Conservation (phyloP, 2,888 invertebrate genomes). For the Lycocerus yunnanus region DNA sequence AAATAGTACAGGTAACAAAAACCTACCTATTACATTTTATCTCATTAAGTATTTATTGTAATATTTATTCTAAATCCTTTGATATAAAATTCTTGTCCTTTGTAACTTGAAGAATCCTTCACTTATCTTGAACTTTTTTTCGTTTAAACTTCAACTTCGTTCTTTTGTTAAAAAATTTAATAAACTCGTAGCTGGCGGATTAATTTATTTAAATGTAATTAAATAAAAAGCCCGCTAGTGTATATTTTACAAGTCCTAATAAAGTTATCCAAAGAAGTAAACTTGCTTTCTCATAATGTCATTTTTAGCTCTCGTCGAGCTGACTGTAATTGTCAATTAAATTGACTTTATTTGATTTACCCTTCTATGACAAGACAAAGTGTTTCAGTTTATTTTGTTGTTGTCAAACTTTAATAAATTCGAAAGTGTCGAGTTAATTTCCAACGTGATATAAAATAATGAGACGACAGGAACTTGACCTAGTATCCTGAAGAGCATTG, state of each 20-base stretch:
- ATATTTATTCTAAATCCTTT: neutral
- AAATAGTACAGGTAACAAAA: too few relatives aligned
- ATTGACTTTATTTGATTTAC: neutral
- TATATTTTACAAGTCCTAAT: neutral
- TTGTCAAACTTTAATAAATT: neutral
- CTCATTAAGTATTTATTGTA: neutral
- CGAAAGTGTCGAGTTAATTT: neutral
- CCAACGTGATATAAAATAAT: neutral
- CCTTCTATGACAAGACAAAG: neutral
- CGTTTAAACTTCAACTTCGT: neutral
- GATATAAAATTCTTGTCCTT: too few relatives aligned
- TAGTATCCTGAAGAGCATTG: neutral
- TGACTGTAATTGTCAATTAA: neutral
- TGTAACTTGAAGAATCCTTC: neutral
- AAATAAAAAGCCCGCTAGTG: neutral
- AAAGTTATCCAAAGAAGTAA: neutral
- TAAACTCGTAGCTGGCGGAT: neutral
- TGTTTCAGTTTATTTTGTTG: neutral
- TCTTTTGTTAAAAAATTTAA: neutral
- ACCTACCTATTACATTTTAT: neutral
- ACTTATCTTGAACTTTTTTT: neutral
- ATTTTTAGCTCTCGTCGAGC: neutral
- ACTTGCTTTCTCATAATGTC: neutral
- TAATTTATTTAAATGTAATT: neutral
- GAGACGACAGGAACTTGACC: neutral